Evolutionary conservation across 2,797 vertebrate species (phyloP).

Genomic region (Erithacus rubecula): DNA sequence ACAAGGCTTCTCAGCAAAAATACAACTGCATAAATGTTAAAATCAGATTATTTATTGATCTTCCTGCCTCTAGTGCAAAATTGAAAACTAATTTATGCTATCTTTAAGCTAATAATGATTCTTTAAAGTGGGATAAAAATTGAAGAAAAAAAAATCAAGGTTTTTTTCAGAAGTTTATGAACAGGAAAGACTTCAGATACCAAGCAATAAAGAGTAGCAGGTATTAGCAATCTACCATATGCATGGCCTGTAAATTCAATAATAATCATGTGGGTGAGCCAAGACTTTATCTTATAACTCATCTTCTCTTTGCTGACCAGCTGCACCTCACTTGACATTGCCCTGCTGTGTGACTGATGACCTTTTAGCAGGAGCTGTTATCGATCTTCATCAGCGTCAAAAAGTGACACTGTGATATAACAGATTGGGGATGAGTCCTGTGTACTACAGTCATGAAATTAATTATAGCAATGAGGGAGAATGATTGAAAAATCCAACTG

Average conservation of each 20-base stretch:
- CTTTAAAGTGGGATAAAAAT: neutral
- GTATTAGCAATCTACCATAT: neutral
- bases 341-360: neutral
- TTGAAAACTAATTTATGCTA: neutral
- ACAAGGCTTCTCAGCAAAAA: neutral
- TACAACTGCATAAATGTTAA: neutral
- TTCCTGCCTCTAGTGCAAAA: neutral
- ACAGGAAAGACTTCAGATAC: neutral
- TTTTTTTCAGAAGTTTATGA: neutral
- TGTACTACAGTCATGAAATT: neutral
- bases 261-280: neutral
- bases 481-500: neutral
- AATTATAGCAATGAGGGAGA: neutral
- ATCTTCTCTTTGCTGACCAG: neutral
- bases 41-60: neutral
- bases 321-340: neutral
- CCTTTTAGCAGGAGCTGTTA: neutral
- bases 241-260: neutral
- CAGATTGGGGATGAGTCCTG: neutral
- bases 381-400: neutral
- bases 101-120: neutral
- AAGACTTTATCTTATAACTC: neutral
- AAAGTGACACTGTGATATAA: neutral
- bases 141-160: neutral
- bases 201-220: neutral